Evolutionary conservation across 2,888 invertebrate species (phyloP), one percentile per base, ranked within the genome.

Genomic region (Neoascia interrupta): DNA sequence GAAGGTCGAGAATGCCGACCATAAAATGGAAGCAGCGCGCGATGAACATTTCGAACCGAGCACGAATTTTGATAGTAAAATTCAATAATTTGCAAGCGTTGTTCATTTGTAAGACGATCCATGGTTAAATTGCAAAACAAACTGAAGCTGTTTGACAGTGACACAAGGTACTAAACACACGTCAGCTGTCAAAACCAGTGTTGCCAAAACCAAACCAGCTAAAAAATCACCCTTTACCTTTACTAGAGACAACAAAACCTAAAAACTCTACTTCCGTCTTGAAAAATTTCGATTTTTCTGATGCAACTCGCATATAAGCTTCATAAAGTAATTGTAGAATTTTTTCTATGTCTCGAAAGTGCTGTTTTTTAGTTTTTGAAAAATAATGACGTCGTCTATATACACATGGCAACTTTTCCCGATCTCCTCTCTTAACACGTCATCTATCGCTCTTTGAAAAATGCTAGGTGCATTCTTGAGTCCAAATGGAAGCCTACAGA

Each of bases 401-500:
- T 58, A 34, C 5, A 58, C 45, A 21, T 58, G 45, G 18, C 45
- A 43, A 3, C 31, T 15, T 58, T 58, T 58, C 13, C 43, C 31
- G 5, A 43, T 45, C 15, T 45, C 43, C 23, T 39, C 18, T 34
- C 43, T 39, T 18, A 39, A 6, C 39, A 16, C 39, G 18, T 45
- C 45, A 15, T 45, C 45, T 45, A 23, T 23, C 23, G 23, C 16
- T 26, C 4, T 21, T 45, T 45, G 45, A 23, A 45, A 45, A 45
- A 45, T 23, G 45, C 23, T 41, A 34, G 64, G 56, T n/a, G 64
- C 45, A 5, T 63, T 72, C 45, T 72, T 66, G 0, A 66, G 5
- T 0, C 66, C 74, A 2, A 68, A 74, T 0, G 61, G 63, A 26
- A 54, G 47, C 5, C 63, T 39, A 6, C 53, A 37, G 2, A 61